Evolutionary conservation across 2,888 invertebrate species (phyloP), one percentile per base, ranked within the genome.

Genomic region (Gymnoscelis rufifasciata): DNA sequence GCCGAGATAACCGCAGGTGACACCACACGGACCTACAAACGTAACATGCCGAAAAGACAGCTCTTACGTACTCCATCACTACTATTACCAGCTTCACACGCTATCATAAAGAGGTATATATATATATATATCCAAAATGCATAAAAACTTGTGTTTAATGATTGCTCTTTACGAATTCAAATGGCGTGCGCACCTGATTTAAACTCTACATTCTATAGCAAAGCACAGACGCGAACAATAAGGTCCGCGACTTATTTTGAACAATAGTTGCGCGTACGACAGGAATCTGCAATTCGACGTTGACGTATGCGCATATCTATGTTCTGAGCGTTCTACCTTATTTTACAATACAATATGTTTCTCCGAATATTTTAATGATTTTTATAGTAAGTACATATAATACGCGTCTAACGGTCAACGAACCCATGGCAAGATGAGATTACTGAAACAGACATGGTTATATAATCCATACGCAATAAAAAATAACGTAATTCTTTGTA

Each of bases 241-340:
- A 78, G 74, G 75, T 61, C 54, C 78, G 83, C 70, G 84, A 87
- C 87, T 74, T 87, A 87, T 87, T 83, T 75, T 78, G 87, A 87
- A 87, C 87, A 87, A 87, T 87, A 74, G 84, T 65, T 62, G 52
- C 70, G 72, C 73, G 71, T 76, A 80, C 76, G 84, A 83, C 81
- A 81, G 63, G 86, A 81, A 87, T 87, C 80, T 70, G 68, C 81
- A 83, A 86, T 78, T 73, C 68, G 68, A 57, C 52, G 60, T 65
- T 83, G 83, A 86, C 83, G 84, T 80, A 71, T 29, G 27, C 54
- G 59, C 50, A 63, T 66, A 68, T 72, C 66, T 70, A 19, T 26
- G 35, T 42, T 33, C 13, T 15, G 23, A 35, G 68, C 63, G 64
- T 61, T 60, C 58, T 59, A 60, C 53, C 76, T 72, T 83, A 81